phyloP scores from a whole-genome alignment of 2,797 vertebrate genomes.

The Gephyroberyx darwinii region DNA sequence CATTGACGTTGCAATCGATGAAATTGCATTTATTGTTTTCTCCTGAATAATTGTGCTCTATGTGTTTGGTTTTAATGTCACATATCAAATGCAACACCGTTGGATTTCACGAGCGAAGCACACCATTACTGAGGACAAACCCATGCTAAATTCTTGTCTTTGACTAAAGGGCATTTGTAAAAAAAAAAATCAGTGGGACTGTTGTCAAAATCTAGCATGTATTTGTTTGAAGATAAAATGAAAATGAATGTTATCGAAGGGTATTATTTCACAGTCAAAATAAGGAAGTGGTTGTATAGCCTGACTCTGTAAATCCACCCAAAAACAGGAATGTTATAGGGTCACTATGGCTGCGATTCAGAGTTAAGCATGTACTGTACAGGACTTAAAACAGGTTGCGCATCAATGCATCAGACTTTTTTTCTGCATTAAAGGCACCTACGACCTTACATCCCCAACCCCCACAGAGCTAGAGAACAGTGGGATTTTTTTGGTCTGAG shows the following conservation, averaged over 20 bases:
- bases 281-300: constrained; percentile 16
- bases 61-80: constrained; percentile 29
- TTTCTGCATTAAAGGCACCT: neutral
- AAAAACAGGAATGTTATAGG: constrained; percentile 20
- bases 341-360: constrained; percentile 32
- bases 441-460: too few relatives aligned
- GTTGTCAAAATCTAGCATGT: constrained; percentile 27
- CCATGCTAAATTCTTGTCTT: constrained; percentile 7
- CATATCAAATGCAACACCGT: constrained; percentile 25
- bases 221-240: constrained; percentile 5
- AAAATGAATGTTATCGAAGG: neutral
- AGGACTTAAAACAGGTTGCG: constrained; percentile 4
- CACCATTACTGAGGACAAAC: constrained; percentile 30
- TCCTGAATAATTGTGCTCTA: constrained; percentile 26
- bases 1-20: neutral
- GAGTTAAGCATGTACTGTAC: constrained; percentile 17
- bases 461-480: too few relatives aligned
- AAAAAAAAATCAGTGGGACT: constrained; percentile 19
- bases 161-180: constrained; percentile 7
- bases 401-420: constrained; percentile 2
- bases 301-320: constrained; percentile 14
- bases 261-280: neutral
- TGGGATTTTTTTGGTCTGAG: too few relatives aligned
- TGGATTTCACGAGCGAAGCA: constrained; percentile 39
- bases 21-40: constrained; percentile 17